Conservation (phyloP, 1,140 invertebrate species). For the Pachyrhynchus sulphureomaculatus region DNA sequence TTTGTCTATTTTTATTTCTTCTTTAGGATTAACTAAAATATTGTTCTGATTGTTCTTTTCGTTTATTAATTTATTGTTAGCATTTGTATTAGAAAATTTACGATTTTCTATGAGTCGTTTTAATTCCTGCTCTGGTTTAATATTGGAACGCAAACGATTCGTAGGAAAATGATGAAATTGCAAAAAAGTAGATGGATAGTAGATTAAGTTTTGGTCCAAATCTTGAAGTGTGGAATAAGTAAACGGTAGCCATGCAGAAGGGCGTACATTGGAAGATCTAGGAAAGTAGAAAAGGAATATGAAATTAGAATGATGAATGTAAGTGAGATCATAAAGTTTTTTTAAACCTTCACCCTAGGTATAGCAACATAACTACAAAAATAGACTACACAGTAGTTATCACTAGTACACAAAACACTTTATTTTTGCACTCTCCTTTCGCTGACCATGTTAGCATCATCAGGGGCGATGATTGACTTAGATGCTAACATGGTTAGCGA, state of each 20-base stretch:
- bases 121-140: slow-evolving; percentile 8
- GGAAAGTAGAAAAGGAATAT: slow-evolving; percentile 11
- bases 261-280: slow-evolving; percentile 6
- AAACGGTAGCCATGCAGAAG: slow-evolving; percentile 16
- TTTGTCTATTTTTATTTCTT: slow-evolving; percentile 5
- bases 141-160: background rate
- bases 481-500: too few relatives aligned
- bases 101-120: background rate
- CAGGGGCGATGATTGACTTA: too few relatives aligned
- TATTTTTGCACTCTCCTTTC: too few relatives aligned
- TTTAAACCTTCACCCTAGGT: too few relatives aligned
- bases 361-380: too few relatives aligned
- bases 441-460: too few relatives aligned
- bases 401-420: too few relatives aligned
- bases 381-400: too few relatives aligned
- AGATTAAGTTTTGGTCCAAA: background rate
- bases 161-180: slow-evolving; percentile 16
- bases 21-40: background rate
- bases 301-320: background rate
- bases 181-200: background rate
- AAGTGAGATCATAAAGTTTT: too few relatives aligned
- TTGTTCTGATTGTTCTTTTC: background rate
- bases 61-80: background rate
- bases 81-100: background rate
- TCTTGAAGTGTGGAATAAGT: slow-evolving; percentile 1